Percentiles rank a stretch among this genome's conserved stretches.
Conservation (phyloP, 2,113 vertebrate genomes). For the Nannospalax galili region DNA sequence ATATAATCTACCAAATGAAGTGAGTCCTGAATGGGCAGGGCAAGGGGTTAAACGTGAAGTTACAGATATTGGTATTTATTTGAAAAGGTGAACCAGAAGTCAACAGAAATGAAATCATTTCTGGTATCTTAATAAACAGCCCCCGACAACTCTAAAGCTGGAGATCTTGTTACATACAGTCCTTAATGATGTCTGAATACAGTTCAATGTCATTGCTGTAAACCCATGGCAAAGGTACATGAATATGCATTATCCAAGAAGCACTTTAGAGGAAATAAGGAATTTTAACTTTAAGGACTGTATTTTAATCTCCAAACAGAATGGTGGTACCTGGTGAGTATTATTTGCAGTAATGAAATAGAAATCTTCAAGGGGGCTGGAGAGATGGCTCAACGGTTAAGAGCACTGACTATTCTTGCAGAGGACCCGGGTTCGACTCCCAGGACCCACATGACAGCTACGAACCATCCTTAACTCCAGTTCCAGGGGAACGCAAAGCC, state of each 20-base stretch:
- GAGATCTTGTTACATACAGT: not conserved
- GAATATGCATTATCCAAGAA: not conserved
- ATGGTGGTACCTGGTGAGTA: not conserved
- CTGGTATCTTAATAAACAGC: not conserved
- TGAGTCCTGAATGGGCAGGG: not conserved
- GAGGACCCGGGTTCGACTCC: too few species aligned
- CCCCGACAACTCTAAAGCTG: not conserved
- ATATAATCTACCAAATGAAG: not conserved
- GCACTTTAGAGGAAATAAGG: not conserved
- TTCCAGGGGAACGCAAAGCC: too few species aligned
- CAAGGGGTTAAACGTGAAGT: not conserved
- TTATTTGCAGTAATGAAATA: not conserved
- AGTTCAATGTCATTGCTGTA: not conserved
- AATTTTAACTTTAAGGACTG: conserved; percentile 47
- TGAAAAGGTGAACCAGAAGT: not conserved
- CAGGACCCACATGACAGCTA: too few species aligned
- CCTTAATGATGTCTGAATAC: not conserved
- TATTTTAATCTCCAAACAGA: not conserved
- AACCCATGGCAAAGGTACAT: not conserved
- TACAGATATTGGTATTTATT: not conserved
- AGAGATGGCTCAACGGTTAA: too few species aligned
- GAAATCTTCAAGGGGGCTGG: not conserved
- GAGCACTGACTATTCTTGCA: too few species aligned
- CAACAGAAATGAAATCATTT: not conserved
- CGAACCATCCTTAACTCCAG: too few species aligned